Conservation (phyloP, 2,797 vertebrate species). For the Myotis myotis region DNA sequence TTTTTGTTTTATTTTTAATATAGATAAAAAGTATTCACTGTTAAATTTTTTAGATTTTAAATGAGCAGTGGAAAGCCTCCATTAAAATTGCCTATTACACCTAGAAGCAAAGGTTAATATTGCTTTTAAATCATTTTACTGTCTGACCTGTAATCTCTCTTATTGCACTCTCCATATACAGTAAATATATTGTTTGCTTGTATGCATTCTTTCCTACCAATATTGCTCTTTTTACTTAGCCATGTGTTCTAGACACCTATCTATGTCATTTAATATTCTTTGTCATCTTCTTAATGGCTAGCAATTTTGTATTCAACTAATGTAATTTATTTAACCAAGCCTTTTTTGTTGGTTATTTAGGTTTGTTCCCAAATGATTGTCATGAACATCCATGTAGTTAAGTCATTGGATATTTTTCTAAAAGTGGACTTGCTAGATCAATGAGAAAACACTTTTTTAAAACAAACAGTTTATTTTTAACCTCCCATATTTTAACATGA, state of each 20-base stretch:
- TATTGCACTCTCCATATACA: neutral
- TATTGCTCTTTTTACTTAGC: neutral
- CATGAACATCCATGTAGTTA: neutral
- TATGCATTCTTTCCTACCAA: neutral
- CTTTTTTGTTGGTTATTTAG: neutral
- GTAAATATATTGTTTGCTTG: neutral
- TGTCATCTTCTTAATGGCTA: slow-evolving; percentile 25
- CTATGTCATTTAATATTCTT: slow-evolving; percentile 32
- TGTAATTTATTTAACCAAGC: slow-evolving; percentile 6
- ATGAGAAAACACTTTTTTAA: neutral
- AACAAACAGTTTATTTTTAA: neutral
- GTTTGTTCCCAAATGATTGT: neutral
- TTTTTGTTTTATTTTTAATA: slow-evolving; percentile 38
- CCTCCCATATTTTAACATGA: neutral
- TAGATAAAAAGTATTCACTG: neutral
- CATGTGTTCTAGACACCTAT: neutral
- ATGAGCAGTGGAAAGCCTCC: neutral
- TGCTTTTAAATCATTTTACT: slow-evolving; percentile 18
- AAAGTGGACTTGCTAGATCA: neutral
- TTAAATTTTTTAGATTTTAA: slow-evolving; percentile 28
- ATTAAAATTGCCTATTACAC: neutral
- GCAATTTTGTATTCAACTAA: neutral
- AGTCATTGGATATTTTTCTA: slow-evolving; percentile 2
- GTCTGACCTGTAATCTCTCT: neutral
- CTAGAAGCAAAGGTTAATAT: slow-evolving; percentile 40